Conservation (phyloP, 1,140 invertebrate genomes). For the Drosophila asahinai region DNA sequence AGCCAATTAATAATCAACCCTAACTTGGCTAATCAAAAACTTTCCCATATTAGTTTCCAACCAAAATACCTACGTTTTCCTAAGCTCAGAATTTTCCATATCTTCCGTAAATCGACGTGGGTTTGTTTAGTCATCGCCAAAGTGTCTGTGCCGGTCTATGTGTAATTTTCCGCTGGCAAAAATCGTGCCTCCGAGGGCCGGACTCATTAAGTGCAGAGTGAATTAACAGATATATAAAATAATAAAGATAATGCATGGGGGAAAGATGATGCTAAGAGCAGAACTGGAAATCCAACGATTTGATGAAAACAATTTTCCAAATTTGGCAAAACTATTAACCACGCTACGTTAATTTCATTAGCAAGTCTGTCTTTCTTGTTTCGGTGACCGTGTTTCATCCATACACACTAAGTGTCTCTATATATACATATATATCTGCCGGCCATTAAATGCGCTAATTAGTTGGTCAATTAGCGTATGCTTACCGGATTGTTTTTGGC, state of each 20-base stretch:
- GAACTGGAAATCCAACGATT: slow-evolving; percentile 31
- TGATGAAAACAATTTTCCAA: slow-evolving; percentile 72
- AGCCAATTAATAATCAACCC: neutral
- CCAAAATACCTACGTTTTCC: neutral
- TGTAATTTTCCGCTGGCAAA: slow-evolving; percentile 57
- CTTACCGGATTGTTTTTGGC: slow-evolving; percentile 68
- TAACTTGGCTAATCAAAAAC: slow-evolving; percentile 28
- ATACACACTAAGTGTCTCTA: slow-evolving; percentile 10
- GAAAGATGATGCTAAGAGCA: slow-evolving; percentile 20
- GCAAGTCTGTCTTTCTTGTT: slow-evolving; percentile 61
- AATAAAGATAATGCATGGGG: slow-evolving; percentile 31
- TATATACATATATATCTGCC: slow-evolving; percentile 25
- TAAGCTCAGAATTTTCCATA: slow-evolving; percentile 34
- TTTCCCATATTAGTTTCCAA: slow-evolving; percentile 21
- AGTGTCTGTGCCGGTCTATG: slow-evolving; percentile 21
- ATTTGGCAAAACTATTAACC: slow-evolving; percentile 82
- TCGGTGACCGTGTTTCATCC: slow-evolving; percentile 63
- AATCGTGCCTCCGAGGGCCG: slow-evolving; percentile 37
- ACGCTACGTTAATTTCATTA: slow-evolving; percentile 82
- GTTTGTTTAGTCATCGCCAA: slow-evolving; percentile 20
- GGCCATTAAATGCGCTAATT: slow-evolving; percentile 79
- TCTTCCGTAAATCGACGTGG: neutral
- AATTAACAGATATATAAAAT: slow-evolving; percentile 71
- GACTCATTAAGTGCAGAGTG: slow-evolving; percentile 58
- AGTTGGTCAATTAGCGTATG: slow-evolving; percentile 73